Base-by-base conservation (phyloP, 2,888 invertebrate species). In the Diplolepis rosae region DNA sequence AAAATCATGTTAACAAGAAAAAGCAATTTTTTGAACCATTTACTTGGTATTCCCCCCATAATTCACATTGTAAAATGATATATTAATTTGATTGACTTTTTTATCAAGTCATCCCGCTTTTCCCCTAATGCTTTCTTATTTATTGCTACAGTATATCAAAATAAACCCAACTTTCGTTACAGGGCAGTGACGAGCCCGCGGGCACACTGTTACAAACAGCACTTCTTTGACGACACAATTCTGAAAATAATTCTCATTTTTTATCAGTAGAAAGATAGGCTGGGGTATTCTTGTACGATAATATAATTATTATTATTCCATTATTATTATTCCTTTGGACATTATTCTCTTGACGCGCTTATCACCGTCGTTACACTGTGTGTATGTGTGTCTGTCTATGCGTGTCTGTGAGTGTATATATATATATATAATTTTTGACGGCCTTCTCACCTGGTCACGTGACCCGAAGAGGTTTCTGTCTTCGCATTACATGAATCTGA, bases 191-290 rank as follows among this genome's bases (percentile, higher is more conserved):
- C 39, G 28, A 35, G 27, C 54, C 51, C 79, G 73, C 77, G 78
- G 75, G 75, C 75, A 80, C 73, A 77, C 76, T 75, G 69, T 78
- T 66, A 45, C 75, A 79, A 77, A 71, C 77, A 80, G 77, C 79
- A 80, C 74, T 78, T 77, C 77, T 77, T 82, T 77, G 81, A 84
- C 82, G 82, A 84, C 83, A 81, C 82, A 84, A 85, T 86, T 86
- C 83, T 82, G 85, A 87, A 87, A 87, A 86, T 86, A 86, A 84
- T 83, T 80, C 70, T 70, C 54, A 66, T 74, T 74, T 72, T 70
- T 74, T 74, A 74, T 83, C 78, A 83, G 83, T 87, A 85, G 83
- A 86, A 87, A 84, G 87, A 84, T 85, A 87, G 84, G 84, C 84
- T 80, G 83, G 85, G 84, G 68, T 61, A 68, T 79, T 78, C 77